Conservation (phyloP, 2,797 vertebrate species). For the Pterois miles region DNA sequence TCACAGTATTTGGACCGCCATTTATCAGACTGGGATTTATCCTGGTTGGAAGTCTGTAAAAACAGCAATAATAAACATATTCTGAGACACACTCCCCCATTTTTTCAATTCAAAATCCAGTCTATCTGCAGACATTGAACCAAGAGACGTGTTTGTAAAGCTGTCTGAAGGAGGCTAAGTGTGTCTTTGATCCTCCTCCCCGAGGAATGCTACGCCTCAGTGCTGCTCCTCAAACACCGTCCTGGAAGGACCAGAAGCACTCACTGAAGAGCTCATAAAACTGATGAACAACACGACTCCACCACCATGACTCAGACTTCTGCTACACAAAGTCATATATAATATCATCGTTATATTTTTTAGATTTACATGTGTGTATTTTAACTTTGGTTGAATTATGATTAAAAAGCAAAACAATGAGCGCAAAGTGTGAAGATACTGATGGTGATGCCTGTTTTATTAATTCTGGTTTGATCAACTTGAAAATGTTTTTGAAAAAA, state of each 20-base stretch:
- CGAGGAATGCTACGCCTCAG: conserved; percentile 48
- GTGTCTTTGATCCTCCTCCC: conserved; percentile 72
- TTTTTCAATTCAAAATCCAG: neutral
- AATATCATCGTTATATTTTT: neutral
- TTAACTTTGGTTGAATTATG: neutral
- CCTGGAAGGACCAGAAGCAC: conserved; percentile 33
- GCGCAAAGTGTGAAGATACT: neutral
- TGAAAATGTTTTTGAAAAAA: neutral
- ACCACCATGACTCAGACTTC: conserved; percentile 16
- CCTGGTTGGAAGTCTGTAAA: neutral
- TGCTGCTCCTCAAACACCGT: conserved; percentile 62
- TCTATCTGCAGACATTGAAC: neutral
- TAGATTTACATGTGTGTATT: neutral
- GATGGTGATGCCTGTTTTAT: neutral
- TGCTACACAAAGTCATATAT: neutral
- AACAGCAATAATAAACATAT: neutral
- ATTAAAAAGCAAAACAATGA: neutral
- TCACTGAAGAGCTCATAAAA: conserved; percentile 61
- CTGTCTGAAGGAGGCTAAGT: conserved; percentile 31
- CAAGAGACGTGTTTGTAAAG: conserved; percentile 25
- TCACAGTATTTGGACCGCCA: neutral
- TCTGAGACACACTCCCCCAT: neutral
- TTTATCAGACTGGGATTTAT: neutral
- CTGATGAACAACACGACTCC: neutral
- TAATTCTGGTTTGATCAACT: neutral